Conservation (phyloP, 1,140 invertebrate species). For the Adoxophyes honmai region DNA sequence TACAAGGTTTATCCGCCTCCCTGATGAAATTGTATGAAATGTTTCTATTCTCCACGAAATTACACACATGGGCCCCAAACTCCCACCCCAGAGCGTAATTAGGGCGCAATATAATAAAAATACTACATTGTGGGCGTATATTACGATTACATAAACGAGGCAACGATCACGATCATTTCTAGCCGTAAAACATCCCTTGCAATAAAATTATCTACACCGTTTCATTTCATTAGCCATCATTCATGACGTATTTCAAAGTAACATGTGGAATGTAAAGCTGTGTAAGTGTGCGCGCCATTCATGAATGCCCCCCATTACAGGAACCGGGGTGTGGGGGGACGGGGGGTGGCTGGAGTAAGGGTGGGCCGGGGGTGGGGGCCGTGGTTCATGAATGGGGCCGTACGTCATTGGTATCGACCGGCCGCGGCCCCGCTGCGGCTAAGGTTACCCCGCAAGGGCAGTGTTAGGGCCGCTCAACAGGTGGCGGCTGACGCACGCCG, state of each 20-base stretch:
- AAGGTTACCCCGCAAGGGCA: conserved; percentile 64
- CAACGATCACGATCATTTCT: too few species aligned
- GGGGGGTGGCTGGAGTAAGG: conserved; percentile 18
- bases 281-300: conserved; percentile 53
- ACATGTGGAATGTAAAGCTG: conserved; percentile 19
- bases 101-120: too few species aligned
- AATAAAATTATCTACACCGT: background rate
- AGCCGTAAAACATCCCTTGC: background rate
- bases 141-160: too few species aligned
- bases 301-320: conserved; percentile 50
- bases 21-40: too few species aligned
- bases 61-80: too few species aligned
- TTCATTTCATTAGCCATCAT: conserved; percentile 1
- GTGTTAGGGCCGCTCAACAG: conserved; percentile 52
- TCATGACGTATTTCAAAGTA: background rate
- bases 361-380: conserved; percentile 30
- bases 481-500: conserved; percentile 59
- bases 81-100: too few species aligned
- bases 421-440: conserved; percentile 30
- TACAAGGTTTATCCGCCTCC: too few species aligned
- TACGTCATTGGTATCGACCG: conserved; percentile 71
- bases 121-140: too few species aligned
- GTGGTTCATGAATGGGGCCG: conserved; percentile 69
- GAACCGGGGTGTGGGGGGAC: conserved; percentile 30
- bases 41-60: too few species aligned